These are phyloP conservation scores for Triplophysa yarkandensis DNA, from an alignment of 2,797 vertebrate genomes.

Conservation along the genomic window DNA sequence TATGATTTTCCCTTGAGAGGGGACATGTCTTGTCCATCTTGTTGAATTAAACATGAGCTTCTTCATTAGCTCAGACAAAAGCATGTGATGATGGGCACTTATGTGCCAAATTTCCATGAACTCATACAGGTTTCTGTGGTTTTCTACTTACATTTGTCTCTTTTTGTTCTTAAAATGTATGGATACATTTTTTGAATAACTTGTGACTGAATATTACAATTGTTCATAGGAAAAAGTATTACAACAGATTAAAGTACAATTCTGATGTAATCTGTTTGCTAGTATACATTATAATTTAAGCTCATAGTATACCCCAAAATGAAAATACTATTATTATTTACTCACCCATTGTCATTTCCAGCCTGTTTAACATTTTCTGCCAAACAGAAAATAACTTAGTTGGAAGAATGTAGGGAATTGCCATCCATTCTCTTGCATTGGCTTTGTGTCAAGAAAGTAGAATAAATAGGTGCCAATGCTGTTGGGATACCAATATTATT, in stretches of 20 bases:
- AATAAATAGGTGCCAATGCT: too few species aligned
- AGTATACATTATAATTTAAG: too few species aligned
- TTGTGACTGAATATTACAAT: background rate
- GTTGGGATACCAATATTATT: too few species aligned
- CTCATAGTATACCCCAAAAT: too few species aligned
- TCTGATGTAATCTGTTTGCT: background rate
- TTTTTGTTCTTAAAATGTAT: background rate
- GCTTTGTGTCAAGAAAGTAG: too few species aligned
- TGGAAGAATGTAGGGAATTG: too few species aligned
- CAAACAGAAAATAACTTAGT: too few species aligned
- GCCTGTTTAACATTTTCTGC: too few species aligned
- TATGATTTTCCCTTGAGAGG: conserved; percentile 58
- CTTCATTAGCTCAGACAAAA: conserved; percentile 81
- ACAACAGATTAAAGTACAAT: background rate
- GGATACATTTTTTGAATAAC: background rate
- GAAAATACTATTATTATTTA: too few species aligned
- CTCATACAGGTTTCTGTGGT: conserved; percentile 49
- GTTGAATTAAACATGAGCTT: conserved; percentile 86
- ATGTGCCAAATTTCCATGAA: conserved; percentile 59
- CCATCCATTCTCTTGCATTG: too few species aligned
- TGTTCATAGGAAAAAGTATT: background rate
- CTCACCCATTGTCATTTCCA: too few species aligned
- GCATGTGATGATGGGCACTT: conserved; percentile 68
- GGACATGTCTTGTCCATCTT: conserved; percentile 61
- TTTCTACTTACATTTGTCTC: conserved; percentile 36